Percentiles rank a stretch among this genome's conserved stretches.
These are phyloP conservation scores for Chloroceryle inda DNA, from an alignment of 2,797 vertebrate genomes.

Conservation along the genomic window DNA sequence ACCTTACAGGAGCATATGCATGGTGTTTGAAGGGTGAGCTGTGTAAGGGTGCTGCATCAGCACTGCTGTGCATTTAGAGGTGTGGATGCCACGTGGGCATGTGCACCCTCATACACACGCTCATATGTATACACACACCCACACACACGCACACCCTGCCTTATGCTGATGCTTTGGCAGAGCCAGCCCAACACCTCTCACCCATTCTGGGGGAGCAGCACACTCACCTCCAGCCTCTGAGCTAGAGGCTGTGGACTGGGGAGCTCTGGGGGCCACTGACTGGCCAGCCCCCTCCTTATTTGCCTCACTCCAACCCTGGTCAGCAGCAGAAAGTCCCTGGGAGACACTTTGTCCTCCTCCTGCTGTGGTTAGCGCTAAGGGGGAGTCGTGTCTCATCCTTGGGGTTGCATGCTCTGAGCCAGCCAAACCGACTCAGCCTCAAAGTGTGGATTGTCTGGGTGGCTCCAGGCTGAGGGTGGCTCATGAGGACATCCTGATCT, in stretches of 20 bases:
- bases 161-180: not conserved
- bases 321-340: not conserved
- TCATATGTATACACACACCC: not conserved
- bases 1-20: rapidly evolving
- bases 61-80: rapidly evolving
- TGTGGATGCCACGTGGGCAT: not conserved
- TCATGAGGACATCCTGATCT: not conserved
- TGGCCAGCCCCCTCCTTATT: not conserved
- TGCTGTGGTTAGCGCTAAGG: not conserved
- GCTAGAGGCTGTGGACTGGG: not conserved
- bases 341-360: not conserved
- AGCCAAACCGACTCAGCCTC: not conserved
- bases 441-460: not conserved
- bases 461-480: not conserved
- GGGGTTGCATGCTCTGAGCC: not conserved
- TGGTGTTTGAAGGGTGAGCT: not conserved
- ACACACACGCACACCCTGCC: not conserved
- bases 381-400: rapidly evolving
- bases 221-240: not conserved
- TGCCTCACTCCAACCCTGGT: not conserved
- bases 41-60: not conserved
- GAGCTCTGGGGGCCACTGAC: not conserved
- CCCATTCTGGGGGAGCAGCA: not conserved
- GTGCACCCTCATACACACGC: rapidly evolving
- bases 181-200: not conserved